These are phyloP conservation scores for Spodoptera picta DNA, from an alignment of 2,888 invertebrate species.

Conservation along the genomic window DNA sequence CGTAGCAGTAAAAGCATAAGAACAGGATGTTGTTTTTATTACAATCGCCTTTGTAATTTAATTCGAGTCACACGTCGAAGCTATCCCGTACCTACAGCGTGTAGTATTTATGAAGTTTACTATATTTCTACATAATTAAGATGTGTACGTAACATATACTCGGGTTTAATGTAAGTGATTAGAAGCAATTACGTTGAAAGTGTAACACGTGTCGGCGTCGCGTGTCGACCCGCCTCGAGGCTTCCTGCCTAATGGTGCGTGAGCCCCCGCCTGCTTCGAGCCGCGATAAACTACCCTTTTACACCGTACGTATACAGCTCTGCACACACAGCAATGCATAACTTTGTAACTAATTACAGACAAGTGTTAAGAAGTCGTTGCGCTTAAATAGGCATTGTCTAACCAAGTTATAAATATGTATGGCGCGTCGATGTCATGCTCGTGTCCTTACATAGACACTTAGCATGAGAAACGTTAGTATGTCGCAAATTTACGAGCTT, in stretches of 20 bases:
- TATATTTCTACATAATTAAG: slow-evolving; percentile 24
- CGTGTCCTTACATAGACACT: slow-evolving; percentile 53
- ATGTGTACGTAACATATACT: slow-evolving; percentile 32
- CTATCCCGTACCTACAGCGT: background rate
- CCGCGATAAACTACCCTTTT: slow-evolving; percentile 75
- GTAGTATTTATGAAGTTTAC: slow-evolving; percentile 7
- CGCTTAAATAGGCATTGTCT: slow-evolving; percentile 47
- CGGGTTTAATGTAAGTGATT: slow-evolving; percentile 72
- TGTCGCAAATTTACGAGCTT: slow-evolving; percentile 55
- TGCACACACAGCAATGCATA: slow-evolving; percentile 34
- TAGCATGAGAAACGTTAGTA: slow-evolving; percentile 53
- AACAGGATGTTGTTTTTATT: slow-evolving; percentile 22
- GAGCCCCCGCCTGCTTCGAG: slow-evolving; percentile 59
- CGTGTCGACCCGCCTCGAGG: slow-evolving; percentile 77
- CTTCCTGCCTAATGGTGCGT: slow-evolving; percentile 85
- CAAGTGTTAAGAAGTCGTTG: slow-evolving; percentile 28
- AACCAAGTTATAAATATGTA: slow-evolving; percentile 46
- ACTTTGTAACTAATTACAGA: slow-evolving; percentile 42
- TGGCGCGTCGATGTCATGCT: slow-evolving; percentile 41
- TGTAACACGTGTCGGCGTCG: slow-evolving; percentile 83
- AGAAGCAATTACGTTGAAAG: slow-evolving; percentile 86
- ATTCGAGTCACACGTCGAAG: slow-evolving; percentile 11
- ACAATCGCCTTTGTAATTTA: slow-evolving; percentile 11
- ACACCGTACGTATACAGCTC: slow-evolving; percentile 60
- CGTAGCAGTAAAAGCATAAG: slow-evolving; percentile 19